Conservation (phyloP, 2,888 invertebrate genomes). For the Monoplex corrugatus region DNA sequence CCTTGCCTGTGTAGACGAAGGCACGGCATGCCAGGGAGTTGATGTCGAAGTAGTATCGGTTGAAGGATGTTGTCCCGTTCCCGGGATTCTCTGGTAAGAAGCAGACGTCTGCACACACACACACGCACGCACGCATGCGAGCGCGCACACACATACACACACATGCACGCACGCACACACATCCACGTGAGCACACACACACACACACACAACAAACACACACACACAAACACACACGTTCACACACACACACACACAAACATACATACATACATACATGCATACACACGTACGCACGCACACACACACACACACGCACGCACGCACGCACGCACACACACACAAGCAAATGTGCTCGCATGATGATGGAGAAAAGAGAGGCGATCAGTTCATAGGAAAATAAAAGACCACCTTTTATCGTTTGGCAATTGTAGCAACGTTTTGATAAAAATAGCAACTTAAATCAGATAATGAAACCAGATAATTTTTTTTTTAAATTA, state of each 20-base stretch:
- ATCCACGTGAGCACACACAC: background rate
- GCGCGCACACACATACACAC: background rate
- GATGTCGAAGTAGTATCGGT: too few species aligned
- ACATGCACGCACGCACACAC: background rate
- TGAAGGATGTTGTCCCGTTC: too few species aligned
- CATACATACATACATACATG: background rate
- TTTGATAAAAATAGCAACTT: too few species aligned
- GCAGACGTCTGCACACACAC: background rate
- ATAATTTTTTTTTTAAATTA: too few species aligned
- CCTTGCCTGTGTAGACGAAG: too few species aligned
- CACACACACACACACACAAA: background rate
- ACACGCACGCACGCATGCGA: background rate
- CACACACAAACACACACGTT: background rate
- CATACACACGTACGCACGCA: background rate
- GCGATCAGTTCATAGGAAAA: too few species aligned
- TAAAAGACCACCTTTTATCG: too few species aligned
- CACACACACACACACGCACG: background rate
- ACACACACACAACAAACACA: background rate
- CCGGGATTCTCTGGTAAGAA: too few species aligned
- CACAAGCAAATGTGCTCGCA: background rate
- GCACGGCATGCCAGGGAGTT: too few species aligned
- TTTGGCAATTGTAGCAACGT: too few species aligned
- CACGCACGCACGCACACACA: background rate
- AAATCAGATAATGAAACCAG: too few species aligned
- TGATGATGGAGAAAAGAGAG: too few species aligned